Percentiles rank a stretch among this genome's conserved stretches.
Evolutionary conservation across 2,113 vertebrate genomes (phyloP).

Genomic region (Phalacrocorax pelagicus): DNA sequence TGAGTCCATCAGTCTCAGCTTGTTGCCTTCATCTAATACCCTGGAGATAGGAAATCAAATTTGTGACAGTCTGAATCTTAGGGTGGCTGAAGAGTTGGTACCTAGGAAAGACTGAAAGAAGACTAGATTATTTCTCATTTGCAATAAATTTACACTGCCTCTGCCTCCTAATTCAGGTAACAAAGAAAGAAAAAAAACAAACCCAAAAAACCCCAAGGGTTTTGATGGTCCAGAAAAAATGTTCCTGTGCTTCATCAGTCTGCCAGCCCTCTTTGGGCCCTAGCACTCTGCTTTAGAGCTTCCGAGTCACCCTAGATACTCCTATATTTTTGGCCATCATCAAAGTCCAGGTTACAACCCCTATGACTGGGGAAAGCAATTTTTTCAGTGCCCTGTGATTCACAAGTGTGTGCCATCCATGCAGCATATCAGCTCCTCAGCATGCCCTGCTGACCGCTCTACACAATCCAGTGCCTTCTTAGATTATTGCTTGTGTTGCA

Average conservation of each 20-base stretch:
- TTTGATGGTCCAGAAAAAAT: not conserved
- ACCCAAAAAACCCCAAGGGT: not conserved
- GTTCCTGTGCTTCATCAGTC: rapidly evolving
- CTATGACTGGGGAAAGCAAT: not conserved
- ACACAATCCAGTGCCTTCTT: not conserved
- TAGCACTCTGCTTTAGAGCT: not conserved
- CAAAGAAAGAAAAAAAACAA: too few species aligned
- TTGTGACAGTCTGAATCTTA: not conserved
- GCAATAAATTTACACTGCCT: not conserved
- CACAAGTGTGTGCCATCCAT: not conserved
- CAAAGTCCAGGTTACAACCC: not conserved
- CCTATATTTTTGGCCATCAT: not conserved
- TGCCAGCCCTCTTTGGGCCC: not conserved
- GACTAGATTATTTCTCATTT: not conserved
- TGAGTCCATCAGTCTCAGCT: not conserved
- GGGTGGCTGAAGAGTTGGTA: not conserved
- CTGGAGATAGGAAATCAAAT: not conserved
- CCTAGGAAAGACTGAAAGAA: not conserved
- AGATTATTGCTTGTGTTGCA: not conserved
- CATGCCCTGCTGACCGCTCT: not conserved
- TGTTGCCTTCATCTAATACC: not conserved
- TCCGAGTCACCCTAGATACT: not conserved
- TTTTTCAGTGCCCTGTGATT: not conserved
- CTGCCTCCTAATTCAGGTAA: not conserved
- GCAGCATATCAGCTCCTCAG: rapidly evolving